A percentile compares a stretch with the other conserved stretches of the same genome.
phyloP scores from a whole-genome alignment of 1,140 invertebrate species.

The Drosophila athabasca region DNA sequence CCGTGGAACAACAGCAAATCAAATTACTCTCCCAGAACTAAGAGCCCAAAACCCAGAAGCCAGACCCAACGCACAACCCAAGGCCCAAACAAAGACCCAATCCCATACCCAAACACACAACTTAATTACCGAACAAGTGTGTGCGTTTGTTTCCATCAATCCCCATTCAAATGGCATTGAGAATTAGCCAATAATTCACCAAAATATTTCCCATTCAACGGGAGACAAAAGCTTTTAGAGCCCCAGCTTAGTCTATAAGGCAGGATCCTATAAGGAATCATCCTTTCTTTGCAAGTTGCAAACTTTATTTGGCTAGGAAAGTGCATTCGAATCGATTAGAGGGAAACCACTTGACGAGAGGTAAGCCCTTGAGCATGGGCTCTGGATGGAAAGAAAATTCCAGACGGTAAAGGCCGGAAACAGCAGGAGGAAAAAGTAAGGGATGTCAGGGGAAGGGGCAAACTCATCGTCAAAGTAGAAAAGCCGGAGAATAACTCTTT shows the following conservation, averaged over 20 bases:
- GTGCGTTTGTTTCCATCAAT: neutral
- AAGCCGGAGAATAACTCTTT: conserved; percentile 68
- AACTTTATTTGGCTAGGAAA: conserved; percentile 11
- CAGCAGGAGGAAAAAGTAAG: neutral
- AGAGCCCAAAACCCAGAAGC: too few relatives aligned
- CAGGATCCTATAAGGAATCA: conserved; percentile 10
- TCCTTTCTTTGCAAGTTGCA: too few relatives aligned
- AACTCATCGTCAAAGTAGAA: neutral
- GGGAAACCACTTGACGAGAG: conserved; percentile 30
- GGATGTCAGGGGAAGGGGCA: too few relatives aligned
- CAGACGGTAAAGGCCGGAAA: neutral
- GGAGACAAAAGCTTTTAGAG: neutral
- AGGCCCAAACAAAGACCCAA: too few relatives aligned
- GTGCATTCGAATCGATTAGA: neutral
- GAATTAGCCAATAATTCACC: conserved; percentile 18
- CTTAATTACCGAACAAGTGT: conserved; percentile 34
- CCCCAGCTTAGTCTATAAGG: too few relatives aligned
- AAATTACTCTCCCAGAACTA: conserved; percentile 18
- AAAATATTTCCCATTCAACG: neutral
- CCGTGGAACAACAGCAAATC: conserved; percentile 8
- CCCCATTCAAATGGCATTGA: neutral
- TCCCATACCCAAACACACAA: neutral
- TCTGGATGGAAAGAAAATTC: conserved; percentile 6
- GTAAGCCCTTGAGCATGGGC: conserved; percentile 46
- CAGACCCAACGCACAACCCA: too few relatives aligned